phyloP scores from a whole-genome alignment of 92 coral and sea anemone genomes.

The Desmophyllum pertusum region DNA sequence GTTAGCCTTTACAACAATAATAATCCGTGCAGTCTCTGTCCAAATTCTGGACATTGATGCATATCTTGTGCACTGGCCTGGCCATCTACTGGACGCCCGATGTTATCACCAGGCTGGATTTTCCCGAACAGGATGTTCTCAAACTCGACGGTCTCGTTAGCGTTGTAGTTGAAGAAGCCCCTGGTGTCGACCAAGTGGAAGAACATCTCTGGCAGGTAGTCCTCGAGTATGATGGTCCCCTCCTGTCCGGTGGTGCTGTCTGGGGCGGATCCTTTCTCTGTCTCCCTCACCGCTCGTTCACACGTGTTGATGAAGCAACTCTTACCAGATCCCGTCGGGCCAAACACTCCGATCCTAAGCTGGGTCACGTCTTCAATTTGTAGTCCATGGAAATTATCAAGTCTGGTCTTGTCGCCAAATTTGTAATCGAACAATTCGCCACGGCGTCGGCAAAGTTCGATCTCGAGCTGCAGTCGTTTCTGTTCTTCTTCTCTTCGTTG shows the following conservation, averaged over 20 bases:
- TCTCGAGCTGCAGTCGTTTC: conserved; percentile 36
- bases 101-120: conserved; percentile 52
- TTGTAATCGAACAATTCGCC: conserved; percentile 42
- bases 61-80: not conserved
- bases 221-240: conserved; percentile 60
- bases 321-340: conserved; percentile 74
- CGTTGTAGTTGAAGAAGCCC: conserved; percentile 59
- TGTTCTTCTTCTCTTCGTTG: conserved; percentile 20
- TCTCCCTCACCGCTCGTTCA: conserved; percentile 53
- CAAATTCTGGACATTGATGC: conserved; percentile 13
- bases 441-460: conserved; percentile 47
- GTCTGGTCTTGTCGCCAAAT: conserved; percentile 58
- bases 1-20: conserved; percentile 65
- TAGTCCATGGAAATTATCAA: too few relatives aligned
- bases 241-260: conserved; percentile 51
- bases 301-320: conserved; percentile 71
- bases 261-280: conserved; percentile 54
- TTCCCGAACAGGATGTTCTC: conserved; percentile 53
- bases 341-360: conserved; percentile 72
- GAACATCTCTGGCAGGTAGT: conserved; percentile 61
- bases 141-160: conserved; percentile 53
- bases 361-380: conserved; percentile 52
- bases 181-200: conserved; percentile 68
- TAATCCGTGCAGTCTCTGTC: conserved; percentile 56
- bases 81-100: conserved; percentile 9